Conservation (phyloP, 2,113 vertebrate genomes). For the Camelus dromedarius region DNA sequence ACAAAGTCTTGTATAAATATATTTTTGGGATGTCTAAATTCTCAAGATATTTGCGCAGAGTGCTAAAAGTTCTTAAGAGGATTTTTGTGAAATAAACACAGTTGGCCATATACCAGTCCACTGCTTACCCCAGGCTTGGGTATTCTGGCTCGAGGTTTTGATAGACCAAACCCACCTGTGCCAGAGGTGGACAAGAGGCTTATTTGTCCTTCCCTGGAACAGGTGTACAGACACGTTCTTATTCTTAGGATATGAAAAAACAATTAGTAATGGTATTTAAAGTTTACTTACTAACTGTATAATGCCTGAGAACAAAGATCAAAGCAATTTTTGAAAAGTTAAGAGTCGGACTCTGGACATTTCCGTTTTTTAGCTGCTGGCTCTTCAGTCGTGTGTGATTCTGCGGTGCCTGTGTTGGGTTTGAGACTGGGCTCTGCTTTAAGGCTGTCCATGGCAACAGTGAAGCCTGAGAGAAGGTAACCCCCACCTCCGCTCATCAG, state of each 20-base stretch:
- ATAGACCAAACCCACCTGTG: neutral
- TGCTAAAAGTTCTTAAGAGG: neutral
- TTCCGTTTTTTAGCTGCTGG: conserved; percentile 93
- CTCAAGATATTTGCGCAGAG: conserved; percentile 29
- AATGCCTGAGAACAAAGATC: conserved; percentile 70
- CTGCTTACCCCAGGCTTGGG: neutral
- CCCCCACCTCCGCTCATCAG: conserved; percentile 97
- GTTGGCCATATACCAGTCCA: neutral
- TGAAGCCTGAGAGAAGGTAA: conserved; percentile 95
- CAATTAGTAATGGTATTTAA: conserved; percentile 63
- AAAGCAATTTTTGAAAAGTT: conserved; percentile 57
- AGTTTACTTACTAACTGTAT: conserved; percentile 44
- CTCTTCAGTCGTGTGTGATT: conserved; percentile 85
- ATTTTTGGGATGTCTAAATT: conserved; percentile 38
- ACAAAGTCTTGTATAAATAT: conserved; percentile 65
- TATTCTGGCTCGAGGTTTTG: neutral
- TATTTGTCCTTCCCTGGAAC: neutral
- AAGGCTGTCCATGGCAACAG: conserved; percentile 87
- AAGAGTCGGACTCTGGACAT: conserved; percentile 87
- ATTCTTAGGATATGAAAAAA: conserved; percentile 52
- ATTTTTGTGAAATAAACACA: neutral
- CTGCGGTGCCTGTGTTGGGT: conserved; percentile 66
- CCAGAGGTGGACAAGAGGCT: neutral
- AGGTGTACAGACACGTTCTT: neutral
- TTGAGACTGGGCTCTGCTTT: conserved; percentile 81